Evolutionary conservation across 30 jellyfish, hydroid and myxozoan species (phyloP), one percentile per base, ranked within the genome.

Genomic region (Aurelia sp.): DNA sequence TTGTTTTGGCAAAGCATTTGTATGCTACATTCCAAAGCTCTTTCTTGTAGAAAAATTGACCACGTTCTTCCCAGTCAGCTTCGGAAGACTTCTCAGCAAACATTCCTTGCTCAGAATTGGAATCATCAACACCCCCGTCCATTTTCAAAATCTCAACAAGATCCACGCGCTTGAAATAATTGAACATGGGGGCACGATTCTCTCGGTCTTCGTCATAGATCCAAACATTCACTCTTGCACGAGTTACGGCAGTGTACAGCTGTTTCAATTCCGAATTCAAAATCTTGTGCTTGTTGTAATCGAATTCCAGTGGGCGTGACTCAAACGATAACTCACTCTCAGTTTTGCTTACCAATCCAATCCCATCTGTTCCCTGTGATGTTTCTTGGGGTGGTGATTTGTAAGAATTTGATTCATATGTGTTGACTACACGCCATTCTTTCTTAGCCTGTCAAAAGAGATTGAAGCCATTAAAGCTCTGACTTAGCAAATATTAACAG

Each of bases 181-280:
- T 90, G 57, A 92, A 92, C 90, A 92, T 78, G 15, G 98, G 98
- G 1, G 94, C 95, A 47, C 98, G 73, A 59, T 86, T 86, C 19
- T 62, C 70, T 59, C 79, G 35, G 82, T 92, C 96, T 60, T 92
- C 96, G 63, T 92, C 98, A 51, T 59, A 92, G 21, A 92, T 92
- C 98, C 98, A 92, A 62, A 92, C 91, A 69, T 92, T 92, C 48
- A 92, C 98, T 20, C 98, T 59, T 13, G 98, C 98, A 27, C 98
- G 79, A 2, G 98, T 92, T 41, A 92, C 19, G 0, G 98, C 98
- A 33, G 98, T 92, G 82, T 92, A 92, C 68, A 92, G 68, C 76
- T 85, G 94, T 76, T 92, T 92, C 69, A 92, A 74, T 85, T 92
- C 98, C 1, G 98, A 78, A 67, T 86, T 86, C 74, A 92, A 76